Conservation (phyloP, 2,797 vertebrate genomes). For the Hypotaenidia okinawae region DNA sequence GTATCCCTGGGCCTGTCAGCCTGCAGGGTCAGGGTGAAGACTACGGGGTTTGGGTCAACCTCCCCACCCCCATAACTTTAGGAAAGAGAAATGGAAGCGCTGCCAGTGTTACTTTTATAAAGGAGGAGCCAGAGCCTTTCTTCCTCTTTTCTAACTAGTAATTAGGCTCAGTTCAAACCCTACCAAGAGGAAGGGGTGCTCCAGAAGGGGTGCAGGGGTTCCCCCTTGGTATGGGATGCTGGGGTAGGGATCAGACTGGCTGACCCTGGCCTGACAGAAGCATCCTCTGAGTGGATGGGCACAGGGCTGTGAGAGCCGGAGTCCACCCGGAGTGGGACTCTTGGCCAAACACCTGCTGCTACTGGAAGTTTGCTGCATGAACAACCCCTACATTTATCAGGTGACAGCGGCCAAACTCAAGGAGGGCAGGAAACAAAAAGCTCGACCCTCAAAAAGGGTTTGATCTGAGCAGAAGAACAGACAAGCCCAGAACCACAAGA, state of each 20-base stretch:
- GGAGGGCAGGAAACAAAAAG: not conserved
- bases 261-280: accelerated
- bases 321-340: not conserved
- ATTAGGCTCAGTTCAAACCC: not conserved
- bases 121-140: not conserved
- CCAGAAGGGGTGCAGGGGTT: not conserved
- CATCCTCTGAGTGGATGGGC: accelerated
- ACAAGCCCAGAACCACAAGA: not conserved
- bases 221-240: accelerated
- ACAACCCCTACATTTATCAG: conserved; percentile 37
- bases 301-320: not conserved
- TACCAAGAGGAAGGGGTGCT: not conserved
- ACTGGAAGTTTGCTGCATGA: not conserved
- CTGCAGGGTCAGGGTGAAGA: accelerated
- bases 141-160: not conserved
- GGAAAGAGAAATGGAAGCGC: not conserved
- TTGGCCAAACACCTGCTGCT: not conserved
- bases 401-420: conserved; percentile 48
- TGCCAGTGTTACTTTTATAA: not conserved
- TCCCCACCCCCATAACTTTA: not conserved
- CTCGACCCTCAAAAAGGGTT: not conserved
- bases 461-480: not conserved
- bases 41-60: not conserved
- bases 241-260: accelerated
- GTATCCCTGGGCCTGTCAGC: not conserved